Evolutionary conservation across 2,888 invertebrate genomes (phyloP).

Genomic region (Diaprepes abbreviatus): DNA sequence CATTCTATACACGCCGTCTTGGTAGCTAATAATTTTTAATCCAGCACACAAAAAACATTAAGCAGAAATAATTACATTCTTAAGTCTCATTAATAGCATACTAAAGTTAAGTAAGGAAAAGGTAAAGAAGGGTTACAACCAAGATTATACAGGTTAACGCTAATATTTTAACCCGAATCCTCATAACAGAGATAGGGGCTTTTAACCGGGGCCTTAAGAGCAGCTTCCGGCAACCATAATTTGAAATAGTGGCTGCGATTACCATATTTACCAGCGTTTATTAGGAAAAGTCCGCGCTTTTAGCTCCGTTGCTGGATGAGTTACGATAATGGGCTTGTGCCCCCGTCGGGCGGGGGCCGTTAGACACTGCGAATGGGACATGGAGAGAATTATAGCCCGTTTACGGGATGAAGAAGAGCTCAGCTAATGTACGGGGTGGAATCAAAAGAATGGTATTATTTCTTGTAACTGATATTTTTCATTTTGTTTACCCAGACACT

Average conservation of each 20-base stretch:
- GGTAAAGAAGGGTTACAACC: constrained; percentile 21
- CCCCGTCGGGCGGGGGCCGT: constrained; percentile 13
- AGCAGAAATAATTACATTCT: background rate
- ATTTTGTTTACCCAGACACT: no score
- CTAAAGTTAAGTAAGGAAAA: constrained; percentile 11
- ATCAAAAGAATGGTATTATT: background rate
- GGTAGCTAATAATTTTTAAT: background rate
- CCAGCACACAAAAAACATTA: background rate
- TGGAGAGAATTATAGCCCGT: constrained; percentile 8
- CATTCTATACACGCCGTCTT: no score
- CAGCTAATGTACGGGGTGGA: constrained; percentile 11
- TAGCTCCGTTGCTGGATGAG: constrained; percentile 14
- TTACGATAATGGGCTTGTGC: constrained; percentile 24
- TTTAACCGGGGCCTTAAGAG: constrained; percentile 21
- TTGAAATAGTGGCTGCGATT: constrained; percentile 37
- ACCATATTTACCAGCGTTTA: constrained; percentile 34
- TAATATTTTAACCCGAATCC: constrained; percentile 17
- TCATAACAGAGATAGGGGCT: constrained; percentile 23
- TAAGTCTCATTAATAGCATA: background rate
- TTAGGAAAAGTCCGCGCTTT: constrained; percentile 30
- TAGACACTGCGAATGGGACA: constrained; percentile 20
- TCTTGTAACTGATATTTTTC: no score
- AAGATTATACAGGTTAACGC: constrained; percentile 20
- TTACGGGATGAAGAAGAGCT: constrained; percentile 14
- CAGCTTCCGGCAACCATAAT: constrained; percentile 31